Evolutionary conservation across 2,888 invertebrate species (phyloP).

Genomic region (Pseudolycoriella hygida): DNA sequence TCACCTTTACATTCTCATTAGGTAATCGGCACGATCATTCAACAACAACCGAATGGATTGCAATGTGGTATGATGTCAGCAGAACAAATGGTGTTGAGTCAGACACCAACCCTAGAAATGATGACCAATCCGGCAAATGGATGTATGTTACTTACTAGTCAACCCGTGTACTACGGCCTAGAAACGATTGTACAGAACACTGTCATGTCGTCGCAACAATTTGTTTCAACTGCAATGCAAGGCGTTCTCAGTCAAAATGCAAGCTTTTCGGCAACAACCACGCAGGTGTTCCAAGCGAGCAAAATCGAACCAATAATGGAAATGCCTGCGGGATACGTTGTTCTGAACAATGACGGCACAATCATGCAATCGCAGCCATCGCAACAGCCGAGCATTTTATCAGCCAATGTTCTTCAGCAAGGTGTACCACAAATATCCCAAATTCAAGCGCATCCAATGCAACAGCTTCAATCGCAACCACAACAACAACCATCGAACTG

Average conservation of each 20-base stretch:
- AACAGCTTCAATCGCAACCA: constrained; percentile 11
- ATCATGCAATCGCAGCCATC: constrained; percentile 12
- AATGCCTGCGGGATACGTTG: constrained; percentile 51
- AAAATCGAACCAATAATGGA: constrained; percentile 69
- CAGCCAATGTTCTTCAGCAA: constrained; percentile 31
- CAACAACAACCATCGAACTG: constrained; percentile 7
- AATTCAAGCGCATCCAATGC: constrained; percentile 5
- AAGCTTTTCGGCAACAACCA: constrained; percentile 68
- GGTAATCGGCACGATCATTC: constrained; percentile 36
- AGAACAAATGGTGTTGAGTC: constrained; percentile 43
- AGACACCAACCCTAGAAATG: constrained; percentile 43
- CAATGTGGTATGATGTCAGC: constrained; percentile 32
- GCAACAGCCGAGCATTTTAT: constrained; percentile 21
- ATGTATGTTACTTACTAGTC: constrained; percentile 43
- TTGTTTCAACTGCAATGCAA: constrained; percentile 63
- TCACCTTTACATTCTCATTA: background rate
- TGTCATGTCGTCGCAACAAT: constrained; percentile 77
- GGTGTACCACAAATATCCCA: constrained; percentile 7
- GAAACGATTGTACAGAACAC: constrained; percentile 79
- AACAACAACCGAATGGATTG: constrained; percentile 38
- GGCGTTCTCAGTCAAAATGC: constrained; percentile 65
- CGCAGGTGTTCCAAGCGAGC: constrained; percentile 63
- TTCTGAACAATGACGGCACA: constrained; percentile 41
- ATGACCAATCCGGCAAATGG: constrained; percentile 37
- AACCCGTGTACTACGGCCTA: constrained; percentile 65